Evolutionary conservation across 2,797 vertebrate genomes (phyloP), one percentile per base, ranked within the genome.

Genomic region (Dryobates pubescens): DNA sequence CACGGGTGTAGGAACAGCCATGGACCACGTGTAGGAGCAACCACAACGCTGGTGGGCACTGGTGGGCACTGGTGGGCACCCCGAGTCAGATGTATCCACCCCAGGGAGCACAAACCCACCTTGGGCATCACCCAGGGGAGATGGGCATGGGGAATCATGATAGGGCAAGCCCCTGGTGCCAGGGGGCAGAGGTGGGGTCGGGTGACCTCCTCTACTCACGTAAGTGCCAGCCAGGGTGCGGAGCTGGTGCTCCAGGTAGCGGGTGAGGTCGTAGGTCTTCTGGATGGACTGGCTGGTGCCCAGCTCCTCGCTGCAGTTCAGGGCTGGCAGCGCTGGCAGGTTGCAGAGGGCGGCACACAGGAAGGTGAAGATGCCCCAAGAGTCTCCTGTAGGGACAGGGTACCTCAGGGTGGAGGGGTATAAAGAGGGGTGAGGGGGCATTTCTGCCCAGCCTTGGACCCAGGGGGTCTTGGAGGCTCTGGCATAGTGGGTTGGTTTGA

Each of bases 181-280:
- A 56, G 27, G 27, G 53, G 27, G 53, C 27, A 29, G 53, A 29
- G 53, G 53, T 29, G 27, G 53, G 27, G 26, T 29, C 15, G 20
- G 49, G 58, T 4, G 16, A 17, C 59, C 59, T 34, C 32, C 43
- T 17, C 11, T 95, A 98, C 99, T 99, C 97, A 99, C 99, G 45
- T 99, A 99, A 94, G 99, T 98, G 92, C 98, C 98, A 92, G 99
- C 99, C 95, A 99, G 98, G 94, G 98, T 98, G 92, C 98, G 99
- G 82, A 99, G 98, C 96, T 99, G 99, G 93, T 99, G 99, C 96
- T 99, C 99, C 98, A 99, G 98, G 97, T 99, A 99, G 94, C 99
- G 99, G 93, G 99, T 99, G 94, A 99, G 98, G 97, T 99, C 99
- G 53, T 99, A 99, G 17, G 98, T 99, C 96, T 99, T 99, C 96